phyloP scores from a whole-genome alignment of 2,113 vertebrate species.

The Enhydra lutris region DNA sequence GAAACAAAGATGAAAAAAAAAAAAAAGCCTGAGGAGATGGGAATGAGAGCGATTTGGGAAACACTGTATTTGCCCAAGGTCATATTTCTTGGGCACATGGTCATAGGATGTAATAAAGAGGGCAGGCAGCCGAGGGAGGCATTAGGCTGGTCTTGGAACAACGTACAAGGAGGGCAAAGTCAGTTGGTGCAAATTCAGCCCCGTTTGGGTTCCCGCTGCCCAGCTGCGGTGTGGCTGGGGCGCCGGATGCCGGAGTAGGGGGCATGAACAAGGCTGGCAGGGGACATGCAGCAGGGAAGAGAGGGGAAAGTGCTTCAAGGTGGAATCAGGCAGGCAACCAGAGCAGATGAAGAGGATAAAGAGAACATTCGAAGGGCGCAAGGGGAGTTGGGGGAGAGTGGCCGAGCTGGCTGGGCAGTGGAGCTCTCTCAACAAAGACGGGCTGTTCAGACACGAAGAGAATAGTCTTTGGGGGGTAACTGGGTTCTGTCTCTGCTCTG shows the following conservation, averaged over 20 bases:
- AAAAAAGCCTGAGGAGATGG: background rate
- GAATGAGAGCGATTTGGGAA: background rate
- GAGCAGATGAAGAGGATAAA: background rate
- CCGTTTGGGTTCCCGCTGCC: background rate
- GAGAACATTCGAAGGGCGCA: accelerated
- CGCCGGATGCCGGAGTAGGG: background rate
- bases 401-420: background rate
- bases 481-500: background rate
- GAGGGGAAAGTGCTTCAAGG: background rate
- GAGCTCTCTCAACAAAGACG: background rate
- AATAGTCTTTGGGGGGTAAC: too few species aligned
- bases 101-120: background rate
- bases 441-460: background rate
- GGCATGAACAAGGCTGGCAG: too few species aligned
- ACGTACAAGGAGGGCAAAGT: too few species aligned
- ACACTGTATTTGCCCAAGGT: background rate
- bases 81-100: background rate
- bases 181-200: too few species aligned
- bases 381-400: background rate
- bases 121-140: background rate
- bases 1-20: background rate
- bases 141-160: background rate
- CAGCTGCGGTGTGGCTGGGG: accelerated
- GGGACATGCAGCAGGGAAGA: too few species aligned
- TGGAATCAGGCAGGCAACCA: background rate